Evolutionary conservation across 2,888 invertebrate species (phyloP).

Genomic region (Eurytoma adleriae): DNA sequence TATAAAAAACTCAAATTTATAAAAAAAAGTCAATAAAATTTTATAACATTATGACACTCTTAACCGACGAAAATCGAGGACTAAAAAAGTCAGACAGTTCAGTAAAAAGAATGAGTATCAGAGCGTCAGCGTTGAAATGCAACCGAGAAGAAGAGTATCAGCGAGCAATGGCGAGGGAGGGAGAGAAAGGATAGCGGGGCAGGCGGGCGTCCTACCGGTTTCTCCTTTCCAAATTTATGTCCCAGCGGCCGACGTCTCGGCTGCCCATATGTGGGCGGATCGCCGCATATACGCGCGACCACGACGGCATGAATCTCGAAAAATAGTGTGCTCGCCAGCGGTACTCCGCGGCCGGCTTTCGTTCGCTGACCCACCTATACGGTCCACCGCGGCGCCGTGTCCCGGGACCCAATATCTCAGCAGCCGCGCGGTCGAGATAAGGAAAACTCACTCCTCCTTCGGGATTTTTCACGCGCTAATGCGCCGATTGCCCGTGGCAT

Average conservation of each 20-base stretch:
- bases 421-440: constrained; percentile 28
- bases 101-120: too few relatives aligned
- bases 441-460: neutral
- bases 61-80: too few relatives aligned
- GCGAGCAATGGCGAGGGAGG: neutral
- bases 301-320: constrained; percentile 48
- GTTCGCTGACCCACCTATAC: neutral
- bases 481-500: neutral
- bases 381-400: neutral
- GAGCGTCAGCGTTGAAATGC: constrained; percentile 6
- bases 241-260: constrained; percentile 29
- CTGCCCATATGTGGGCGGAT: constrained; percentile 55
- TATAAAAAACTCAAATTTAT: too few relatives aligned
- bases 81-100: too few relatives aligned
- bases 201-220: constrained; percentile 52
- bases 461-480: constrained; percentile 34
- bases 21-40: too few relatives aligned
- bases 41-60: too few relatives aligned
- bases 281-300: constrained; percentile 38
- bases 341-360: constrained; percentile 23
- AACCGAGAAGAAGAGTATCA: neutral
- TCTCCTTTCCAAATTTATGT: constrained; percentile 57
- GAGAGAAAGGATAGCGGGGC: constrained; percentile 3
- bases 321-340: constrained; percentile 52
- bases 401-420: neutral